A percentile compares a stretch with the other conserved stretches of the same genome.
phyloP scores from a whole-genome alignment of 2,888 invertebrate genomes.

The Drosophila incognita region DNA sequence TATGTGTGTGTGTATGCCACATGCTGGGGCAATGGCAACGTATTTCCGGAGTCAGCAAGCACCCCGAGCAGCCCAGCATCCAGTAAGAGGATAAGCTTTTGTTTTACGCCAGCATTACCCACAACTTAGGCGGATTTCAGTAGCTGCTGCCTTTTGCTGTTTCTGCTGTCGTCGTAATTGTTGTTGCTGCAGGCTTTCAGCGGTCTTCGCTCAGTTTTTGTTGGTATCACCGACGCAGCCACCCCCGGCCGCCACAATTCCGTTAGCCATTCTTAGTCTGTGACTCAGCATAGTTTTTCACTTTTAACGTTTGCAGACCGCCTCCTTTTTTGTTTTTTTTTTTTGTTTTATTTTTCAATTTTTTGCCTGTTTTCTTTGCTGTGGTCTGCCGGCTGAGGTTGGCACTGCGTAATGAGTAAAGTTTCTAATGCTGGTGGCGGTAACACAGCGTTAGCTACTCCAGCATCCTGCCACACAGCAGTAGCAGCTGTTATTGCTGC shows the following conservation, averaged over 20 bases:
- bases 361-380: slow-evolving; percentile 49
- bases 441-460: slow-evolving; percentile 64
- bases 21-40: slow-evolving; percentile 75
- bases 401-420: slow-evolving; percentile 79
- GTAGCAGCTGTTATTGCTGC: slow-evolving; percentile 8
- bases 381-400: slow-evolving; percentile 72
- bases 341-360: slow-evolving; percentile 33
- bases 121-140: slow-evolving; percentile 78
- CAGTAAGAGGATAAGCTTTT: slow-evolving; percentile 79
- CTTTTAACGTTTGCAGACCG: slow-evolving; percentile 63
- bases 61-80: slow-evolving; percentile 15
- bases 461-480: slow-evolving; percentile 18
- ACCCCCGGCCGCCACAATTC: slow-evolving; percentile 5
- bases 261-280: slow-evolving; percentile 40
- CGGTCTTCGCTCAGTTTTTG: slow-evolving; percentile 66
- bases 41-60: slow-evolving; percentile 70
- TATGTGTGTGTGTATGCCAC: slow-evolving; percentile 47
- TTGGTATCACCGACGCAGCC: slow-evolving; percentile 21
- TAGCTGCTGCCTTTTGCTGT: slow-evolving; percentile 32
- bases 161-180: slow-evolving; percentile 16
- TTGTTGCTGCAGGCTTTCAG: slow-evolving; percentile 61
- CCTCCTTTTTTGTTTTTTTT: background rate
- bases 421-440: slow-evolving; percentile 79
- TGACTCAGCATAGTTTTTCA: slow-evolving; percentile 79
- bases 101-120: slow-evolving; percentile 81